These are phyloP conservation scores for Rhagoletis pomonella DNA, from an alignment of 1,140 invertebrate species.

Conservation along the genomic window DNA sequence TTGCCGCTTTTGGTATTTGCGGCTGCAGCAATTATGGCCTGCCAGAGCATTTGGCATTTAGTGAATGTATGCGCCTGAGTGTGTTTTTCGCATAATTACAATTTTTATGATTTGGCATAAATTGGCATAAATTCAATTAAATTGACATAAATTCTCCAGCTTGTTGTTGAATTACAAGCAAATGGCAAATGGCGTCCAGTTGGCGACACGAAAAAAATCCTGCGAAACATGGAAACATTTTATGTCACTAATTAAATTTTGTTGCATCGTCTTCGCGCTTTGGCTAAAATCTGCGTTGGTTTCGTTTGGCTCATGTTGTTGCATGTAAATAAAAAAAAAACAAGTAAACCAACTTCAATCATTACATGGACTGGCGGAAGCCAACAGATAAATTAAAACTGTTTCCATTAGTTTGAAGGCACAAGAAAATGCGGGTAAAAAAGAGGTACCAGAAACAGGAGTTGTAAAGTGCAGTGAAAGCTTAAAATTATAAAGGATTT, in stretches of 20 bases:
- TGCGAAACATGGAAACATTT: not conserved
- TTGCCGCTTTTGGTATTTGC: constrained; percentile 41
- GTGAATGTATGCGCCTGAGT: not conserved
- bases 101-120: constrained; percentile 51
- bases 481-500: not conserved
- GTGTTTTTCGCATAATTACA: constrained; percentile 7
- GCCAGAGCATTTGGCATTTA: not conserved
- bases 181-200: constrained; percentile 3
- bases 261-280: not conserved
- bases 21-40: not conserved
- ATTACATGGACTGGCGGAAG: too few relatives aligned
- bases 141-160: constrained; percentile 13
- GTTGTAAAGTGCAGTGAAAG: not conserved
- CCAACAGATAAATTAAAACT: not conserved
- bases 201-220: not conserved
- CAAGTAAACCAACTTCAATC: too few relatives aligned
- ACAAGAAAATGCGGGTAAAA: not conserved
- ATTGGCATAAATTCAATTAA: constrained; percentile 49
- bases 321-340: too few relatives aligned
- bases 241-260: constrained; percentile 3
- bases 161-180: not conserved
- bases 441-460: not conserved
- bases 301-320: too few relatives aligned
- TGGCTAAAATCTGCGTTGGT: not conserved
- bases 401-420: not conserved